Conservation (phyloP, 2,113 vertebrate genomes). For the Sminthopsis crassicaudata region DNA sequence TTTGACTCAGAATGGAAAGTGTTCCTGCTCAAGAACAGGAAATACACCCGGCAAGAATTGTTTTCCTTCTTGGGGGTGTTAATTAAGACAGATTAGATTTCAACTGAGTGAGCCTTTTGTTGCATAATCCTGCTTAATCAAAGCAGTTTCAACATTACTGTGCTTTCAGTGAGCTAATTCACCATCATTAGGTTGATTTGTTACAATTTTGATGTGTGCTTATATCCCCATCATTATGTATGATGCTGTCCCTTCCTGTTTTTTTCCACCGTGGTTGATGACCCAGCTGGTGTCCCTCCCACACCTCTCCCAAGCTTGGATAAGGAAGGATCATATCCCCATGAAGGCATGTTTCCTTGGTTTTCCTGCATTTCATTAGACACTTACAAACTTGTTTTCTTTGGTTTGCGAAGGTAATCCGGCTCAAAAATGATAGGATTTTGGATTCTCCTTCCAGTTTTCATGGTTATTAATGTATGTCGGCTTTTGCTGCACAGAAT, state of each 20-base stretch:
- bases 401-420: constrained; percentile 50
- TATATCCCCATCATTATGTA: background rate
- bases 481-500: background rate
- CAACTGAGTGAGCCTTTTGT: constrained; percentile 70
- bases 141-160: constrained; percentile 57
- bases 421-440: constrained; percentile 42
- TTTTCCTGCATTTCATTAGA: constrained; percentile 62
- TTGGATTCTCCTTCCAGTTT: constrained; percentile 34
- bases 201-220: constrained; percentile 50
- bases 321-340: constrained; percentile 8
- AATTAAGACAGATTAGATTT: constrained; percentile 75
- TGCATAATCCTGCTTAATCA: constrained; percentile 66
- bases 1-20: constrained; percentile 36
- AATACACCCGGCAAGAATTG: constrained; percentile 57
- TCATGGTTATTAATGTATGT: constrained; percentile 48
- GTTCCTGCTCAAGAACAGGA: constrained; percentile 41
- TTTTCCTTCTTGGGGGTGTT: constrained; percentile 70
- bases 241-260: constrained; percentile 6
- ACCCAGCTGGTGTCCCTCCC: constrained; percentile 23
- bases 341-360: constrained; percentile 25
- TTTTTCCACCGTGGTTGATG: constrained; percentile 56
- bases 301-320: background rate
- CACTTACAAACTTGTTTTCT: constrained; percentile 61
- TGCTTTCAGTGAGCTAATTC: constrained; percentile 55
- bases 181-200: constrained; percentile 64